phyloP scores from a whole-genome alignment of 2,113 vertebrate species.

The Microcebus lehilahytsara region DNA sequence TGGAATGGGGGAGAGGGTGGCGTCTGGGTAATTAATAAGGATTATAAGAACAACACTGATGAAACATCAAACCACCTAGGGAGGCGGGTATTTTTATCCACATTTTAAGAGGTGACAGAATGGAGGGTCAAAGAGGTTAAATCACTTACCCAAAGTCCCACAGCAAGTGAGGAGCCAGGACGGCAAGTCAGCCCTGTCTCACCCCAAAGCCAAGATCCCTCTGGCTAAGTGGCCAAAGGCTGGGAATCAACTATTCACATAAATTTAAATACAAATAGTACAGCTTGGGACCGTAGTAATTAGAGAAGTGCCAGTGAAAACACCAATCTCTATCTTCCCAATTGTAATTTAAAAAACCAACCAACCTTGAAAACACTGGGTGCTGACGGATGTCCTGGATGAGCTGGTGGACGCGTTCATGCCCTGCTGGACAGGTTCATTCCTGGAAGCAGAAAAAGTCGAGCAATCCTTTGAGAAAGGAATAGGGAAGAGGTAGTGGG shows the following conservation, averaged over 20 bases:
- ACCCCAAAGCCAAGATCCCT: neutral
- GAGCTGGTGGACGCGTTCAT: neutral
- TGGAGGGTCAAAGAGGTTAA: neutral
- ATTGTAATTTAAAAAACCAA: neutral
- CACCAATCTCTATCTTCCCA: neutral
- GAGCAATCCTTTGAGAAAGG: neutral
- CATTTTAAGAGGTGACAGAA: neutral
- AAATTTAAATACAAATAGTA: neutral
- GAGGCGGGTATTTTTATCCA: neutral
- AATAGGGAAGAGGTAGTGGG: neutral
- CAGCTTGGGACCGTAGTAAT: no score
- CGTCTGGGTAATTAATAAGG: neutral
- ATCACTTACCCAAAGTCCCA: neutral
- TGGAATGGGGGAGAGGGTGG: neutral
- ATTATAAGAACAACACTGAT: neutral
- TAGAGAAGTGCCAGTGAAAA: neutral
- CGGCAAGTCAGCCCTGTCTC: neutral
- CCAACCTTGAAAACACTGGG: neutral
- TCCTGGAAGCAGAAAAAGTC: neutral
- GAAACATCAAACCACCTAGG: neutral
- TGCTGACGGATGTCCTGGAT: neutral
- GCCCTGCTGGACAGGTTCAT: no score
- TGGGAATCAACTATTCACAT: neutral
- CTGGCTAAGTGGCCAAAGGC: neutral
- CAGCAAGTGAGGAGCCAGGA: neutral